phyloP scores from a whole-genome alignment of 2,888 invertebrate species.

The Scrobipalpa costella region DNA sequence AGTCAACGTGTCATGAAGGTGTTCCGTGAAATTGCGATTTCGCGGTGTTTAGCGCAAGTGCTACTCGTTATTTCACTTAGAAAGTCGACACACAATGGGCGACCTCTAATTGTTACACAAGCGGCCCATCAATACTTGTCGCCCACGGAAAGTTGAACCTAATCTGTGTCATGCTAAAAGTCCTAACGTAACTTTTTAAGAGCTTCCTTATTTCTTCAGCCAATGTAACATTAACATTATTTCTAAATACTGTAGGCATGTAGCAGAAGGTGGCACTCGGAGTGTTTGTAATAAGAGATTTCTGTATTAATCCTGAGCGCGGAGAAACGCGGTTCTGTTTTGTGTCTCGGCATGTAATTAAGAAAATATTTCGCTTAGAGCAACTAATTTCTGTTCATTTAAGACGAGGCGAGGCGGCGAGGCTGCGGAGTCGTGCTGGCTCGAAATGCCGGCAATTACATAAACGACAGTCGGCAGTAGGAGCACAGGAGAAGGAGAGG shows the following conservation, averaged over 20 bases:
- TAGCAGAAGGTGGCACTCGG: no score
- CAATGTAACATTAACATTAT: no score
- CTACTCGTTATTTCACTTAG: slow-evolving; percentile 59
- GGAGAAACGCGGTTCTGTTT: slow-evolving; percentile 49
- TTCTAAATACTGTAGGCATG: no score
- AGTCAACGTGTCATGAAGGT: slow-evolving; percentile 44
- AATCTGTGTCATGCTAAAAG: slow-evolving; percentile 30
- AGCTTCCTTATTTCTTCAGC: no score
- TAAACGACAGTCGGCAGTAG: slow-evolving; percentile 70
- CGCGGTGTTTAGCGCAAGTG: slow-evolving; percentile 50
- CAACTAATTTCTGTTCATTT: slow-evolving; percentile 58
- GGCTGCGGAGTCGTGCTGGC: slow-evolving; percentile 46
- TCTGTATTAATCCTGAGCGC: slow-evolving; percentile 39
- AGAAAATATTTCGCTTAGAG: slow-evolving; percentile 62
- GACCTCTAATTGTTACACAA: slow-evolving; percentile 61
- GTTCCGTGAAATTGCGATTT: slow-evolving; percentile 63
- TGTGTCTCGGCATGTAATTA: slow-evolving; percentile 57
- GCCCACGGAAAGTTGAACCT: slow-evolving; percentile 38
- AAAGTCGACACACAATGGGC: slow-evolving; percentile 68
- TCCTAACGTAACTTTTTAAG: slow-evolving; percentile 19
- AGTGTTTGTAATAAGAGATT: slow-evolving; percentile 28
- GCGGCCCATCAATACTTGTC: slow-evolving; percentile 54
- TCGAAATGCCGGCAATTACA: slow-evolving; percentile 71
- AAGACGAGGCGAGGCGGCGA: slow-evolving; percentile 43
- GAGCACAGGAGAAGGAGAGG: slow-evolving; percentile 65